A percentile compares a stretch with the other conserved stretches of the same genome.
These are phyloP conservation scores for Microhierax caerulescens DNA, from an alignment of 2,797 vertebrate species.

Conservation along the genomic window DNA sequence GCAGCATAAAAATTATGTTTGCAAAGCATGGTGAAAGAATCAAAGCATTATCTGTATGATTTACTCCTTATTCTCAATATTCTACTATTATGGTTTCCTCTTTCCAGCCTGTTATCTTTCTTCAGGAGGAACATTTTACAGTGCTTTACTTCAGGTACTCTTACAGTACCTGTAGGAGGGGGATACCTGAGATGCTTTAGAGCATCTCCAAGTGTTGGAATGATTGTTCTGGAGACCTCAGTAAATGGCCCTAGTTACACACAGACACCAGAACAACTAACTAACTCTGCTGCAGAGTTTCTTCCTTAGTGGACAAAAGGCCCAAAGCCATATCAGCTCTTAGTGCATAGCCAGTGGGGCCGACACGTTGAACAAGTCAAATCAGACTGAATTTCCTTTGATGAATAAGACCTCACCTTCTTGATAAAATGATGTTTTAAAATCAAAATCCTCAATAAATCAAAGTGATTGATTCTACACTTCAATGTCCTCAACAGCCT, in stretches of 20 bases:
- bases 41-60: not conserved
- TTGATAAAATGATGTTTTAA: not conserved
- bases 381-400: not conserved
- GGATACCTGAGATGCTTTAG: not conserved
- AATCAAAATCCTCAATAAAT: not conserved
- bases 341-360: not conserved
- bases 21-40: not conserved
- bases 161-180: no score
- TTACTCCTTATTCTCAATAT: not conserved
- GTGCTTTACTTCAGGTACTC: not conserved
- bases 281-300: not conserved
- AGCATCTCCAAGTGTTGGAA: not conserved
- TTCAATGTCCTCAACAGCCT: not conserved
- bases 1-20: not conserved
- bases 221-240: not conserved
- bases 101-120: not conserved
- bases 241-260: not conserved
- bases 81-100: not conserved
- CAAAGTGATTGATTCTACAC: not conserved
- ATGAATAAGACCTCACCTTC: not conserved
- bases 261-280: not conserved
- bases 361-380: not conserved
- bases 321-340: not conserved
- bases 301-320: not conserved
- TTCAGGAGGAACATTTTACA: not conserved